Base-by-base conservation (phyloP, 1,140 invertebrate species). In the Galendromus occidentalis region DNA sequence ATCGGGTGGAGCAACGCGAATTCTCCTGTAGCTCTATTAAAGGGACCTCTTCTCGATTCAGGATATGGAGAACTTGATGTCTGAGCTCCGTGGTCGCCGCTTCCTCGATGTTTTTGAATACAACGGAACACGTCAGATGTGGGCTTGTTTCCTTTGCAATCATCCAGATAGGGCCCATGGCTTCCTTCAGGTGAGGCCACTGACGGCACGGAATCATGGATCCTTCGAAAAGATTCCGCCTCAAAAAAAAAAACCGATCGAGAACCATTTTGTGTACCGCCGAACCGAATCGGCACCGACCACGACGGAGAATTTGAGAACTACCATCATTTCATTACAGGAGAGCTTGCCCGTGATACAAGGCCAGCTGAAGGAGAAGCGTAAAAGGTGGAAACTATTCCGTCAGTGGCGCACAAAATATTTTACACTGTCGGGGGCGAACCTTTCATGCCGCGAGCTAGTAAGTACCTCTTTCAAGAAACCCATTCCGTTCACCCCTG, bases 351-450 rank as follows among this genome's bases (percentile, higher is more conserved):
- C 59, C 6, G 68, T 66, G 25, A 69, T 89, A 66, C 83, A 94
- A 79, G 91, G 91, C 1, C 87, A 90, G 74, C 76, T 95, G 18
- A 94, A 94, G 77, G 91, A 95, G 78, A 94, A 94, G 77, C 92
- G 91, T 76, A 89, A 89, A 17, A 82, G 86, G 73, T 94, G 89
- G 89, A 82, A 86, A 71, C 79, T 94, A 64, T 89, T 94, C 74
- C 80, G 86, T 65, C 76, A 89, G 67, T 95, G 91, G 91, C 82
- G 89, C 67, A 93, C 89, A 7, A 76, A 89, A 68, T 92, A 94
- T 77, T 94, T 94, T 74, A 93, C 90, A 12, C 77, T 95, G 17
- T 92, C 88, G 63, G 89, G 88, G 0, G 87, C 87, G 9, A 86
- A 91, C 76, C 81, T 95, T 33, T 87, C 86, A 2, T 91, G 87